Conservation (phyloP, 2,888 invertebrate species). For the Eledona agricola region DNA sequence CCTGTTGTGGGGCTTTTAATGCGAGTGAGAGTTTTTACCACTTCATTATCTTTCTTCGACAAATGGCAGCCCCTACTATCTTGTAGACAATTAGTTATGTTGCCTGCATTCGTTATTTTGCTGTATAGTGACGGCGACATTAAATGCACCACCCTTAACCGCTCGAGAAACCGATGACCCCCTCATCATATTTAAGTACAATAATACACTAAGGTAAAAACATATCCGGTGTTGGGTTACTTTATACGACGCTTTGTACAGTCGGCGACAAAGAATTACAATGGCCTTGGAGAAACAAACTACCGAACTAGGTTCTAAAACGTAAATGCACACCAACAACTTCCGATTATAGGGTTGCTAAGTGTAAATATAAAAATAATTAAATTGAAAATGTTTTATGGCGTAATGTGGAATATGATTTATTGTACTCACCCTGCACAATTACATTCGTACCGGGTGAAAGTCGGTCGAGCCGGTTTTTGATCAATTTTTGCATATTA, state of each 20-base stretch:
- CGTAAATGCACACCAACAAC: too few species aligned
- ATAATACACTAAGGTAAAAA: constrained; percentile 29
- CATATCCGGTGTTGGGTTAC: constrained; percentile 36
- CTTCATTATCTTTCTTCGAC: too few species aligned
- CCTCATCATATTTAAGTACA: constrained; percentile 29
- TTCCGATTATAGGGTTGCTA: too few species aligned
- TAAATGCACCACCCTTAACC: constrained; percentile 27
- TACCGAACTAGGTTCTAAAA: too few species aligned
- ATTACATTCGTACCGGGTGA: constrained; percentile 2
- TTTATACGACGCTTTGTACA: constrained; percentile 22
- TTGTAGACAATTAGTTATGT: too few species aligned
- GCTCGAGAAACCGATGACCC: constrained; percentile 24
- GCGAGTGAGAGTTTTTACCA: constrained; percentile 3
- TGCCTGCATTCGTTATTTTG: constrained; percentile 19
- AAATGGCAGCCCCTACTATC: too few species aligned
- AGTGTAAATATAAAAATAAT: too few species aligned
- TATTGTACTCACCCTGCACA: neutral
- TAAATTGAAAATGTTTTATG: too few species aligned
- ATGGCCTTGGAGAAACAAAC: too few species aligned
- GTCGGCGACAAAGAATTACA: constrained; percentile 7
- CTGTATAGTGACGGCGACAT: constrained; percentile 12
- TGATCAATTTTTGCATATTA: constrained; percentile 27
- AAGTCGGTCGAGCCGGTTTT: constrained; percentile 11
- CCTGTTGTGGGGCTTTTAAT: constrained; percentile 7
- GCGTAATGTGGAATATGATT: too few species aligned